These are phyloP conservation scores for Holocentrus rufus DNA, from an alignment of 2,797 vertebrate genomes.

Conservation along the genomic window DNA sequence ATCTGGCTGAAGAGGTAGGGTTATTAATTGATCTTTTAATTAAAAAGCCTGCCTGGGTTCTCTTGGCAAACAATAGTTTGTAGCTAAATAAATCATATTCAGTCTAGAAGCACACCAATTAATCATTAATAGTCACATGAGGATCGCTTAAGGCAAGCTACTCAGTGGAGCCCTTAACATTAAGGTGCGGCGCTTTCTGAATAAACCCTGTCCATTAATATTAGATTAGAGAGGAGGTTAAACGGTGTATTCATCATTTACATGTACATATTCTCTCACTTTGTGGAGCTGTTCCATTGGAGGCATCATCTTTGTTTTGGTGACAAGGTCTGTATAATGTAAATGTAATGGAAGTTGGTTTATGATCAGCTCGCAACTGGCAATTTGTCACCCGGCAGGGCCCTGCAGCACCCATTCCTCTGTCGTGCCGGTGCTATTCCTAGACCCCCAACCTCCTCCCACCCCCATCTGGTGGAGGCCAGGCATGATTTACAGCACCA, in stretches of 20 bases:
- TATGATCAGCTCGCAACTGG: conserved; percentile 65
- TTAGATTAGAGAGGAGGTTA: conserved; percentile 52
- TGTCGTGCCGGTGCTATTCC: conserved; percentile 76
- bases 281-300: conserved; percentile 30
- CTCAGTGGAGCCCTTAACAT: conserved; percentile 33
- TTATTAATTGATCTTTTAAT: conserved; percentile 86
- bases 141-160: conserved; percentile 44
- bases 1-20: conserved; percentile 81
- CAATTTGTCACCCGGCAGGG: conserved; percentile 74
- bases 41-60: conserved; percentile 72
- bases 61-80: conserved; percentile 74
- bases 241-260: conserved; percentile 46
- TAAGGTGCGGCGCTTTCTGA: conserved; percentile 48
- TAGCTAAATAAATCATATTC: conserved; percentile 78
- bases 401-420: conserved; percentile 72
- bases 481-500: conserved; percentile 80
- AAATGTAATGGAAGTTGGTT: conserved; percentile 56
- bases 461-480: conserved; percentile 77
- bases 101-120: conserved; percentile 71
- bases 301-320: conserved; percentile 59
- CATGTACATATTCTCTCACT: conserved; percentile 25
- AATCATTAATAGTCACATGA: conserved; percentile 73
- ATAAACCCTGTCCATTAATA: conserved; percentile 57
- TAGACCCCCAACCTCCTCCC: conserved; percentile 67
- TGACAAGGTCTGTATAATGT: conserved; percentile 53